Evolutionary conservation across 2,888 invertebrate species (phyloP).

Genomic region (Melinaea marsaeus): DNA sequence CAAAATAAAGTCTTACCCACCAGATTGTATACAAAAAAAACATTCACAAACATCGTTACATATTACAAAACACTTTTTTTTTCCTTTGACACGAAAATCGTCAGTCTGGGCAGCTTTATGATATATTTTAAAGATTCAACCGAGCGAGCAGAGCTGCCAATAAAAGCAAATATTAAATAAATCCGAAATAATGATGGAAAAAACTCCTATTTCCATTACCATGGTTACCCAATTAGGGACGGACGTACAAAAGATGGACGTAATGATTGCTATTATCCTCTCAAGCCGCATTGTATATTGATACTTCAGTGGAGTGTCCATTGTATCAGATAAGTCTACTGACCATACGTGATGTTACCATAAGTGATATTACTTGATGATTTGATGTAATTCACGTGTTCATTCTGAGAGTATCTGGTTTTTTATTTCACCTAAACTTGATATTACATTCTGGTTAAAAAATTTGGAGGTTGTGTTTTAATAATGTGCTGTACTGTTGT

Average conservation of each 20-base stretch:
- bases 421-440: neutral
- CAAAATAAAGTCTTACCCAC: too few relatives aligned
- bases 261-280: conserved; percentile 52
- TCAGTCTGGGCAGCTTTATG: too few relatives aligned
- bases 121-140: too few relatives aligned
- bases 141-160: too few relatives aligned
- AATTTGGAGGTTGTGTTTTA: too few relatives aligned
- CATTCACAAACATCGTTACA: too few relatives aligned
- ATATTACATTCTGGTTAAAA: too few relatives aligned
- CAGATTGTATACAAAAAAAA: too few relatives aligned
- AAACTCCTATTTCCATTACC: conserved; percentile 40
- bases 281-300: conserved; percentile 29
- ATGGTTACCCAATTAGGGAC: conserved; percentile 51
- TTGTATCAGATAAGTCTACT: conserved; percentile 23
- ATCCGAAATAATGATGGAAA: conserved; percentile 21
- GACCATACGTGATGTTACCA: conserved; percentile 4
- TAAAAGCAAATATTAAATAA: conserved; percentile 6
- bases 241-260: conserved; percentile 55
- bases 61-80: too few relatives aligned
- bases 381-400: neutral
- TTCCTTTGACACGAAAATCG: too few relatives aligned
- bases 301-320: conserved; percentile 24
- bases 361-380: neutral
- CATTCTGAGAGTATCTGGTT: neutral
- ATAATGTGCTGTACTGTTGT: too few relatives aligned